Evolutionary conservation across 1,140 invertebrate genomes (phyloP), one percentile per base, ranked within the genome.

Genomic region (Triops longicaudatus): DNA sequence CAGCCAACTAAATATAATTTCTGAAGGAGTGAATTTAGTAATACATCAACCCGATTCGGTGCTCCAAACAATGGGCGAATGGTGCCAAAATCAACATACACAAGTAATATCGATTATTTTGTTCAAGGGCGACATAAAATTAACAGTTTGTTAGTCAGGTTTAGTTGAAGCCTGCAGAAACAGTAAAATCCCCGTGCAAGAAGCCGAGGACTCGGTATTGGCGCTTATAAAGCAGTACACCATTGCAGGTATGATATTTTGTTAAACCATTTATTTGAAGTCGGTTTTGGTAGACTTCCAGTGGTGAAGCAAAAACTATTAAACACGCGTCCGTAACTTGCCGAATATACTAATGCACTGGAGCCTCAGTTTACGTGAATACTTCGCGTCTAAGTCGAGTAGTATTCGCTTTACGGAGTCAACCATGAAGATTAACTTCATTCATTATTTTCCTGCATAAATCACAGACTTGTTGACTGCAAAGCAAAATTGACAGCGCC

Each of bases 61-160:
- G 22, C 86, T 98, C 74, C 85, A 91, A 76, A 85, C 84, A 71
- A 98, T 98, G 95, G 84, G 89, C 82, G 86, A 89, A 6, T 98
- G 95, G 95, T 95, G 92, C 82, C 87, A 83, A 50, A 84, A 89
- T 72, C 89, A 92, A 78, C 95, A 97, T 87, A 86, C 85, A 78
- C 86, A 91, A 80, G 85, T 86, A 81, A 77, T 37, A 17, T 27
- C 37, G 31, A 37, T 2, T 37, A 37, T 37, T 7, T 37, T 37
- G 7, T 37, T 2, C 31, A 37, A 37, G 31, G 2, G 31, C 7
- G 31, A n/a, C n/a, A n/a, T 63, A 63, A 1, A 5, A 22, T 63
- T 10, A 63, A 63, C n/a, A 63, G 0, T n/a, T 28, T 22, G 27
- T 37, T 82, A 93, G 91, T 90, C 89, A 81, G 94, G 94, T 27